Evolutionary conservation across 1,140 invertebrate genomes (phyloP), one percentile per base, ranked within the genome.

Genomic region (Gerris buenoi): DNA sequence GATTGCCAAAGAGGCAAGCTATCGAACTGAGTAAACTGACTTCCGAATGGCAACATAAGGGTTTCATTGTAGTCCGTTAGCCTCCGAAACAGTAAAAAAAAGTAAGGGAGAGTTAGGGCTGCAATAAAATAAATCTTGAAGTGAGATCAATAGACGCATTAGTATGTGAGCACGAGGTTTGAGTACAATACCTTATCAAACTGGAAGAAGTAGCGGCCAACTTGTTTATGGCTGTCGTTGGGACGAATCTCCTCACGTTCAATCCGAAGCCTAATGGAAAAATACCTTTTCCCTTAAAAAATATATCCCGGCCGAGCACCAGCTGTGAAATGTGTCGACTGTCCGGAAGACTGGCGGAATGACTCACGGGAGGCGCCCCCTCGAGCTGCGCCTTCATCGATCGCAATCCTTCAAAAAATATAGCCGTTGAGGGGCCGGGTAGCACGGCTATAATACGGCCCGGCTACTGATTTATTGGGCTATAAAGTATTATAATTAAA

Each of bases 401-500:
- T 60, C 66, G 60, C 62, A 60, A 66, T 65, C 65, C 67, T 67
- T 68, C 67, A 68, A 70, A 70, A 67, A 67, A 67, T 60, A 67
- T 60, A 59, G 33, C 56, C 27, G 10, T 18, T 28, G 58, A 27
- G 46, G 63, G 46, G 57, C 33, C 63, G 65, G 64, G 65, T 28
- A 29, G 57, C 29, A 63, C 57, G 58, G 68, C 59, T 69, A 70
- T 70, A 70, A 68, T 70, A 68, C 65, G 69, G 61, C 65, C 66
- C 64, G 25, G 26, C 29, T 22, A 33, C 68, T 70, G 69, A 70
- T 70, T 70, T 70, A 70, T 70, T 65, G 69, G 58, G 67, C 69
- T 62, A 70, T 70, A 70, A 70, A 70, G 69, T 70, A 70, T 70
- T 70, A 68, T 70, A 70, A 70, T 70, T 70, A 70, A 70, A 70